Evolutionary conservation across 2,797 vertebrate genomes (phyloP).

Genomic region (Dermochelys coriacea): DNA sequence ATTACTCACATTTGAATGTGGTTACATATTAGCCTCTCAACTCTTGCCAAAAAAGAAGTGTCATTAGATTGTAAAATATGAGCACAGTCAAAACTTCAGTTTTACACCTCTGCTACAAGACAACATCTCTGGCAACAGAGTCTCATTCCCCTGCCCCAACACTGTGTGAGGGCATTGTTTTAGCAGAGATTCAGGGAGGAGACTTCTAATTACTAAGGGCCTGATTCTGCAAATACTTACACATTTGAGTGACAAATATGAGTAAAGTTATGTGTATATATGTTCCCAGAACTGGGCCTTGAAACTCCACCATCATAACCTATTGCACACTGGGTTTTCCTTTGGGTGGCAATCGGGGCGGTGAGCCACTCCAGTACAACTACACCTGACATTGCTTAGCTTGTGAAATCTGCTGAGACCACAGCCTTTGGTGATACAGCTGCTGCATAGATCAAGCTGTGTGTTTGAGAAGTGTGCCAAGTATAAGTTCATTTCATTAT

Average conservation of each 20-base stretch:
- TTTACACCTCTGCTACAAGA: neutral
- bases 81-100: neutral
- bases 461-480: neutral
- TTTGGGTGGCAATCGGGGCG: neutral
- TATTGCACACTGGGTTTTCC: neutral
- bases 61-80: neutral
- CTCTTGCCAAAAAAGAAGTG: neutral
- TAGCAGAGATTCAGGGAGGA: too few species aligned
- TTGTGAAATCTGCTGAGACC: neutral
- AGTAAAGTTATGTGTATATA: neutral
- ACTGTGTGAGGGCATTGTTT: too few species aligned
- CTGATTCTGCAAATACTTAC: neutral
- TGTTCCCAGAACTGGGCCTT: neutral
- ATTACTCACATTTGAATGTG: rapidly evolving
- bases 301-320: neutral
- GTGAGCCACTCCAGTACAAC: neutral
- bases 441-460: neutral
- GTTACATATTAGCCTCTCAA: neutral
- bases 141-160: neutral
- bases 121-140: neutral
- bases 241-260: neutral
- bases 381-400: neutral
- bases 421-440: neutral
- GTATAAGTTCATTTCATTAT: neutral
- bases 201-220: neutral